Evolutionary conservation across 2,113 vertebrate species (phyloP), one percentile per base, ranked within the genome.

Genomic region (Hiodon tergisus): DNA sequence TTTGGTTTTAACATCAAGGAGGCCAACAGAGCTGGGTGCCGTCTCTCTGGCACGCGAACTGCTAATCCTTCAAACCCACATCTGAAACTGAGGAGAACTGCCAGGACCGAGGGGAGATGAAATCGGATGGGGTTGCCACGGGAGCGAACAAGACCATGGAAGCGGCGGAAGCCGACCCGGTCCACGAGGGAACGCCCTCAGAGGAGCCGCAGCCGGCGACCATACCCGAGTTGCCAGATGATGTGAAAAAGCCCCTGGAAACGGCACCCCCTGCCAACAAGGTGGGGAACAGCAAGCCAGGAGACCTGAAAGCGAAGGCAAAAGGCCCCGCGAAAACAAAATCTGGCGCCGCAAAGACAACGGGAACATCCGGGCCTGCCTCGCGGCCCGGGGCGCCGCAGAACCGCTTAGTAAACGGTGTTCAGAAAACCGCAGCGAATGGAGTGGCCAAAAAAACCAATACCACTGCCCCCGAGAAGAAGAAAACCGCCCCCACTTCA

Each of bases 41-140:
- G 0, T 68, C 50, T 48, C 57, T 8, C 55, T 48, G 46, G 63
- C 54, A 47, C 54, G 13, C 54, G 16, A 14, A 50, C 73, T 75
- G 9, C 7, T 10, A 8, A 55, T 50, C 14, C 17, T 13, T 48
- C 6, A 10, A 75, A 55, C 58, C 73, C 53, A 13, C 62, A 66
- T 51, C 53, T 6, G 63, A 67, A 54, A 10, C 31, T 16, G 16
- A 17, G 58, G 0, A 16, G 4, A 31, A 31, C 31, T 31, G 61
- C 61, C 5, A 66, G 63, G 46, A 66, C 63, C 8, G 31, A 9
- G 67, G 67, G 80, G 86, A 82, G 69, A 92, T 92, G 90, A 92
- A 92, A 87, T 87, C 88, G 79, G 89, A 91, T 88, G 89, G 86
- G 87, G 86, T 83, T 83, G 82, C 80, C 77, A 89, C 90, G 83